Conservation (phyloP, 2,888 invertebrate genomes). For the Melinaea menophilus region DNA sequence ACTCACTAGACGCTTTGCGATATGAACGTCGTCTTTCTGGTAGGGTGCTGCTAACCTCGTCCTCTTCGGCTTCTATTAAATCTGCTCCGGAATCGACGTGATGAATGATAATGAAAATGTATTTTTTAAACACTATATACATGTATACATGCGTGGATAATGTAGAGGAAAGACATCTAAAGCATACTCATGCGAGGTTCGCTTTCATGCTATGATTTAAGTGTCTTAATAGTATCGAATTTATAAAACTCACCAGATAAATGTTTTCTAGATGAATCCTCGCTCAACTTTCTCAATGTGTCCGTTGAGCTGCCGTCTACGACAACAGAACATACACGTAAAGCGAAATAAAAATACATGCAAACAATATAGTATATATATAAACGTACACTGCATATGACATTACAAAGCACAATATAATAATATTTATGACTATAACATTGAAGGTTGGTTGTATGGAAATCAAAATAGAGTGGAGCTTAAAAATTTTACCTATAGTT, state of each 20-base stretch:
- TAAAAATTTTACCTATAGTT: slow-evolving; percentile 33
- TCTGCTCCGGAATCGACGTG: slow-evolving; percentile 62
- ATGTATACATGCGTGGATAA: slow-evolving; percentile 39
- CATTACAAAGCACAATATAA: slow-evolving; percentile 23
- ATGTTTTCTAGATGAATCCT: slow-evolving; percentile 75
- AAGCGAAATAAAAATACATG: slow-evolving; percentile 68
- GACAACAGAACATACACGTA: slow-evolving; percentile 73
- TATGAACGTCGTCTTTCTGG: slow-evolving; percentile 66
- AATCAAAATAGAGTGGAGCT: slow-evolving; percentile 40
- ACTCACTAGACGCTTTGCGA: slow-evolving; percentile 80
- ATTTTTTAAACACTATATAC: slow-evolving; percentile 40
- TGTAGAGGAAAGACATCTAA: slow-evolving; percentile 35
- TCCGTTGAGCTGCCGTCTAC: slow-evolving; percentile 75
- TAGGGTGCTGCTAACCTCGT: slow-evolving; percentile 70
- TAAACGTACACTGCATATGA: slow-evolving; percentile 25
- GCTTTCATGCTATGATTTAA: slow-evolving; percentile 48
- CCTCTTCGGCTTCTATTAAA: slow-evolving; percentile 78
- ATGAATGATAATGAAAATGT: slow-evolving; percentile 47
- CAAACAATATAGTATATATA: slow-evolving; percentile 44
- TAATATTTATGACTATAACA: slow-evolving; percentile 34
- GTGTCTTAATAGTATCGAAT: slow-evolving; percentile 10
- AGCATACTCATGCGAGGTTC: slow-evolving; percentile 58
- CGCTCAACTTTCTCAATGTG: slow-evolving; percentile 70
- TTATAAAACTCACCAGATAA: slow-evolving; percentile 67
- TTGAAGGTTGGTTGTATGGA: slow-evolving; percentile 37